Evolutionary conservation across 1,140 invertebrate species (phyloP).

Genomic region (Aphelinus atriplicis): DNA sequence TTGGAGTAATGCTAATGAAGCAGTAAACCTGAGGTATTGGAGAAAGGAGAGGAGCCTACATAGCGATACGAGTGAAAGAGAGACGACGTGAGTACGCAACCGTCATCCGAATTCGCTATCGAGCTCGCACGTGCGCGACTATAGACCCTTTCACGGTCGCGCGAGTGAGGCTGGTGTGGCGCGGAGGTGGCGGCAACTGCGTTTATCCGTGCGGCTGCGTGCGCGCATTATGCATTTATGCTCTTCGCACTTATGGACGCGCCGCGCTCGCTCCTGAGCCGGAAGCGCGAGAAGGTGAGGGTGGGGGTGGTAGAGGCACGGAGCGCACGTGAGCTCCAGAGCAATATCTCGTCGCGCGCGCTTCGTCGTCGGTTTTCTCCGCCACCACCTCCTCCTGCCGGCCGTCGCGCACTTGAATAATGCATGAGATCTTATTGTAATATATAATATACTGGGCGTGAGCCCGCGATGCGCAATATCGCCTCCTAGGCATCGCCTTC

Average conservation of each 20-base stretch:
- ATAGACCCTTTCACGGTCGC: slow-evolving; percentile 2
- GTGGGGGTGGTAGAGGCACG: neutral
- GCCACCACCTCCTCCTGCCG: no score
- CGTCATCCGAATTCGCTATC: slow-evolving; percentile 7
- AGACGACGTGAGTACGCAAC: neutral
- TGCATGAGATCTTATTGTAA: slow-evolving; percentile 33
- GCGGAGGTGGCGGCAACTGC: neutral
- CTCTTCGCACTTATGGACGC: neutral
- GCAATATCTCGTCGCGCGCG: neutral
- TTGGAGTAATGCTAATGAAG: no score
- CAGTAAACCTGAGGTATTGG: no score
- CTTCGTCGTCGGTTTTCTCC: neutral
- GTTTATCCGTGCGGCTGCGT: slow-evolving; percentile 20
- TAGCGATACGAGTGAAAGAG: no score
- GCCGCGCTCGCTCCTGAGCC: neutral
- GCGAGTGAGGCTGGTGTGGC: neutral
- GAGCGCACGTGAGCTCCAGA: neutral
- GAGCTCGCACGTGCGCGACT: slow-evolving; percentile 17
- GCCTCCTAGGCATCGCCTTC: neutral
- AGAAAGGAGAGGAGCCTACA: no score
- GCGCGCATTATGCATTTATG: slow-evolving; percentile 34
- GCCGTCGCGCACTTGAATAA: slow-evolving; percentile 37
- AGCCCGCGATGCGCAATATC: slow-evolving; percentile 2
- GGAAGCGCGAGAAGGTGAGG: no score
- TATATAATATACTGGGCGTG: slow-evolving; percentile 10